Base-by-base conservation (phyloP, 2,797 vertebrate species). In the Lepus oiostolus region DNA sequence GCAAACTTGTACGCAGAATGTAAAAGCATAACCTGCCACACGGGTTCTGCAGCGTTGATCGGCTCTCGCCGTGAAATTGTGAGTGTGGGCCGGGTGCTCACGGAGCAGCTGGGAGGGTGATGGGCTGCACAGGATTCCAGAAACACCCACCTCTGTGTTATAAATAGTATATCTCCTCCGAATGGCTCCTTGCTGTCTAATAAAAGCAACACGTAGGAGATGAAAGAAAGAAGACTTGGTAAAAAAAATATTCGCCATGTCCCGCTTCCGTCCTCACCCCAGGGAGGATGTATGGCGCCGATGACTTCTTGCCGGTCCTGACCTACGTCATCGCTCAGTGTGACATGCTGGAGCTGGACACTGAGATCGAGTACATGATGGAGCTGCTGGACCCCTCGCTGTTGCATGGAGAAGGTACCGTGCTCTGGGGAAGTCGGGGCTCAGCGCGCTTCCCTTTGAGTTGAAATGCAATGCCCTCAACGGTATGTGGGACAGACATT, bases 311-410 rank as follows among this genome's bases (percentile, higher is more conserved):
- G 97, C 99, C 99, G 35, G 99, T 99, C 98, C 96, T 99, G 98
- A 99, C 99, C 0, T 99, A 99, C 0, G 99, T 99, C 30, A 97
- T 99, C 90, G 99, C 99, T 68, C 99, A 99, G 97, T 99, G 99
- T 94, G 99, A 99, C 98, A 99, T 99, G 99, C 98, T 99, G 86
- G 99, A 99, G 94, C 98, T 99, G 97, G 99, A 99, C 96, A 98
- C 98, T 0, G 99, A 99, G 97, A 99, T 99, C 35, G 99, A 99
- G 94, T 99, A 99, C 98, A 99, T 99, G 99, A 99, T 99, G 99
- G 99, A 99, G 96, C 98, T 99, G 94, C 98, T 99, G 95, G 99
- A 99, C 96, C 99, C 99, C 0, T 99, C 99, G 26, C 98, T 99
- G 96, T 98, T 99, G 60, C 99, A 99, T 2, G 99, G 99, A 98